Percentiles rank a stretch among this genome's conserved stretches.
Conservation (phyloP, 2,888 invertebrate genomes). For the Halocaridina rubra region DNA sequence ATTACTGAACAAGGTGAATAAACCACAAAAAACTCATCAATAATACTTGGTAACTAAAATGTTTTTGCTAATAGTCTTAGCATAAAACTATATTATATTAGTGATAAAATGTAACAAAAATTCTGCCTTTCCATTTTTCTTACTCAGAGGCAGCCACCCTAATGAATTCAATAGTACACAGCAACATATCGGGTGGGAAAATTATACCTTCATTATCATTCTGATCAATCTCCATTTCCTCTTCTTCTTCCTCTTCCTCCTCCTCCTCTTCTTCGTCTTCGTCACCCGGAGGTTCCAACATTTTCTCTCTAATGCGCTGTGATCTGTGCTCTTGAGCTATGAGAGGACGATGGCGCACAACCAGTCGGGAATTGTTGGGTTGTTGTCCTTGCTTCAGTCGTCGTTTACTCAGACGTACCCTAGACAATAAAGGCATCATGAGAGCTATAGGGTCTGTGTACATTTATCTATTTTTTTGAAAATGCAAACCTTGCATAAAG, state of each 20-base stretch:
- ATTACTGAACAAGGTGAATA: too few relatives aligned
- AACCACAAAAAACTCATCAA: too few relatives aligned
- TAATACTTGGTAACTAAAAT: too few relatives aligned
- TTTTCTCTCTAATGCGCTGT: conserved; percentile 86
- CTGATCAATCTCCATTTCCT: conserved; percentile 36
- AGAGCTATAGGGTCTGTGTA: too few relatives aligned
- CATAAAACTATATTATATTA: neutral
- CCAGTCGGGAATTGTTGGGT: conserved; percentile 82
- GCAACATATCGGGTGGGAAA: too few relatives aligned
- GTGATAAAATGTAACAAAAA: neutral
- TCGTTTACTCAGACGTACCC: conserved; percentile 92
- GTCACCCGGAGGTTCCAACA: conserved; percentile 85
- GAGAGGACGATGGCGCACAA: conserved; percentile 90
- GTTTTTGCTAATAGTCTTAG: neutral
- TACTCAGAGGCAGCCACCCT: neutral
- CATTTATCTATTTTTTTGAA: too few relatives aligned
- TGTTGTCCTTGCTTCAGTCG: conserved; percentile 81
- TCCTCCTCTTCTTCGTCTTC: conserved; percentile 75
- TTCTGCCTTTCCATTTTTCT: neutral
- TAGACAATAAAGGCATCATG: too few relatives aligned
- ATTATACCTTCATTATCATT: conserved; percentile 25
- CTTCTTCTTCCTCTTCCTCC: conserved; percentile 66
- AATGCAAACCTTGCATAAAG: too few relatives aligned
- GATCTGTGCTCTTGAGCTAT: conserved; percentile 86
- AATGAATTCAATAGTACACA: neutral